A percentile compares a stretch with the other conserved stretches of the same genome.
phyloP scores from a whole-genome alignment of 2,113 vertebrate species.

The Pongo abelii region DNA sequence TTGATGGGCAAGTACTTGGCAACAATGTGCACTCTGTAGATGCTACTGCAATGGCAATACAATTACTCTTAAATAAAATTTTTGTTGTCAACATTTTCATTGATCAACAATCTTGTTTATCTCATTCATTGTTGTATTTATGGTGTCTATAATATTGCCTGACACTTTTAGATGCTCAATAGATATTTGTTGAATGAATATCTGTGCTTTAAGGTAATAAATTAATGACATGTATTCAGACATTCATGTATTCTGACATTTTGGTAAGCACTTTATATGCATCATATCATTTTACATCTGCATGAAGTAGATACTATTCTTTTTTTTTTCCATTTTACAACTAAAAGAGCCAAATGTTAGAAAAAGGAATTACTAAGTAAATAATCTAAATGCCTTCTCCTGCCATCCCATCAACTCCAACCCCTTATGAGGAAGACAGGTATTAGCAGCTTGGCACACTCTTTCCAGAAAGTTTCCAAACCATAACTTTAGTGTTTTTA shows the following conservation, averaged over 20 bases:
- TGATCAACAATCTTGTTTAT: not conserved
- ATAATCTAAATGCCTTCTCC: not conserved
- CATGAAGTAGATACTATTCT: not conserved
- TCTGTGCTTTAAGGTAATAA: not conserved
- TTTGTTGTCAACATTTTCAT: not conserved
- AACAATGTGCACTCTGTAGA: not conserved
- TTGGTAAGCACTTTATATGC: not conserved
- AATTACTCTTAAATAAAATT: not conserved
- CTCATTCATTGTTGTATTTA: constrained; percentile 7
- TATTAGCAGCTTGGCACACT: not conserved
- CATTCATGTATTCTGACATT: not conserved
- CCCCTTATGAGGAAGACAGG: not conserved
- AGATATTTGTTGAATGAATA: constrained; percentile 12
- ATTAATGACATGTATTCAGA: not conserved
- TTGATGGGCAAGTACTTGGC: not conserved
- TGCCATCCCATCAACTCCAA: not conserved
- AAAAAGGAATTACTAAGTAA: not conserved
- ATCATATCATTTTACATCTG: not conserved
- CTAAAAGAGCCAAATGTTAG: constrained; percentile 12
- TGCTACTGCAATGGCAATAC: not conserved
- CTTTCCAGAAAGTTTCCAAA: not conserved
- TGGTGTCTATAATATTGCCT: not conserved
- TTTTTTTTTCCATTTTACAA: not conserved
- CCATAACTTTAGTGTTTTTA: not conserved
- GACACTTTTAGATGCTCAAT: not conserved